These are phyloP conservation scores for Onthophagus sagittarius DNA, from an alignment of 2,888 invertebrate species.

Conservation along the genomic window DNA sequence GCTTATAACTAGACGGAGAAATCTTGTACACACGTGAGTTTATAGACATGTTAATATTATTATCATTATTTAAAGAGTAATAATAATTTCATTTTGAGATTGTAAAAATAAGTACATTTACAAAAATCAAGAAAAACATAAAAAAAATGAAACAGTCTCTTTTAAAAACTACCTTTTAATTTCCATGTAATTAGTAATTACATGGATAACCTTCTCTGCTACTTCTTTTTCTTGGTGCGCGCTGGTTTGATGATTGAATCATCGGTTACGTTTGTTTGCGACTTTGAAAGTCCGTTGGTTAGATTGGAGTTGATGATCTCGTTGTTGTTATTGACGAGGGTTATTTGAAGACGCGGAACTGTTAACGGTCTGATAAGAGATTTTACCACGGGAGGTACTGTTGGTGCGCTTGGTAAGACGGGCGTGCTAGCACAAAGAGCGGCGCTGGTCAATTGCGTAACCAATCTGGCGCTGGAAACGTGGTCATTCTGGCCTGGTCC, in stretches of 20 bases:
- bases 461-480: slow-evolving; percentile 50
- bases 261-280: slow-evolving; percentile 24
- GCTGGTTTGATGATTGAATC: slow-evolving; percentile 44
- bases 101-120: background rate
- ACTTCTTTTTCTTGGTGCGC: slow-evolving; percentile 51
- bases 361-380: slow-evolving; percentile 56
- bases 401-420: slow-evolving; percentile 54
- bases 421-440: slow-evolving; percentile 60
- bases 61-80: too few species aligned
- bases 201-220: slow-evolving; percentile 31
- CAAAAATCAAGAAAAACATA: background rate
- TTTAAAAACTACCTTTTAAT: background rate
- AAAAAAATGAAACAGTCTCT: slow-evolving; percentile 6
- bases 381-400: slow-evolving; percentile 55
- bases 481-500: slow-evolving; percentile 44
- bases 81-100: too few species aligned
- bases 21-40: too few species aligned
- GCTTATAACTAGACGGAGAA: too few species aligned
- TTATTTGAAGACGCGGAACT: slow-evolving; percentile 55
- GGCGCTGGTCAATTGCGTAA: slow-evolving; percentile 57
- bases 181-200: background rate
- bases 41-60: too few species aligned
- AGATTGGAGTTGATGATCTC: slow-evolving; percentile 27
- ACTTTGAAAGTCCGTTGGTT: slow-evolving; percentile 27
- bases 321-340: slow-evolving; percentile 45